Conservation (phyloP, 2,797 vertebrate genomes). For the Tragelaphus eurycerus region DNA sequence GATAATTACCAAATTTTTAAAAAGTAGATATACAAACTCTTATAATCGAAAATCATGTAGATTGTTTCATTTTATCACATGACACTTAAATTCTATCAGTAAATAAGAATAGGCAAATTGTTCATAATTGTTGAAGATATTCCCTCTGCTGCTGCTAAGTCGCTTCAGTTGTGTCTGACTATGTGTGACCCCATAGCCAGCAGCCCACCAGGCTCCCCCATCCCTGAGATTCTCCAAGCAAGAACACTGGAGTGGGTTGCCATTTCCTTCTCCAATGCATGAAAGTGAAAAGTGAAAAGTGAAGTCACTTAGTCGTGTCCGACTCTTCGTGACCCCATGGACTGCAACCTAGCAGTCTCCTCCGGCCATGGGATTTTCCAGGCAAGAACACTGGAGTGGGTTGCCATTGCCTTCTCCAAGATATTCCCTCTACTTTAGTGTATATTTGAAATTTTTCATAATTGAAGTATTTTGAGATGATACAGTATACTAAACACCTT, state of each 20-base stretch:
- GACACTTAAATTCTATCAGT: not conserved
- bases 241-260: not conserved
- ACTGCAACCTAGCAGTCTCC: not conserved
- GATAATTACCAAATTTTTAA: not conserved
- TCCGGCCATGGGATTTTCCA: not conserved
- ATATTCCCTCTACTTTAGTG: not conserved
- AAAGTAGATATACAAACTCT: not conserved
- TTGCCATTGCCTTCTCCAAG: not conserved
- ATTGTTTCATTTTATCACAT: not conserved
- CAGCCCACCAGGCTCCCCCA: not conserved
- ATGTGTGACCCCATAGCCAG: fast-evolving
- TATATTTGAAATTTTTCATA: not conserved
- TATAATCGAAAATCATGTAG: not conserved
- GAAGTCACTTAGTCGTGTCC: not conserved
- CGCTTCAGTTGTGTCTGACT: not conserved
- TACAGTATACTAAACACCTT: not conserved
- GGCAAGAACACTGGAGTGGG: not conserved
- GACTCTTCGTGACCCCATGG: not conserved
- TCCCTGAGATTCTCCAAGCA: not conserved
- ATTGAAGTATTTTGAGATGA: not conserved
- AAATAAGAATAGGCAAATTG: constrained; percentile 31
- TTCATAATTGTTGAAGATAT: not conserved
- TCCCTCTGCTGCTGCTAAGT: not conserved
- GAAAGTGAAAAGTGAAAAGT: not conserved
- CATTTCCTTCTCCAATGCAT: not conserved